A percentile compares a stretch with the other conserved stretches of the same genome.
Conservation (phyloP, 2,888 invertebrate genomes). For the Physocephala rufipes region DNA sequence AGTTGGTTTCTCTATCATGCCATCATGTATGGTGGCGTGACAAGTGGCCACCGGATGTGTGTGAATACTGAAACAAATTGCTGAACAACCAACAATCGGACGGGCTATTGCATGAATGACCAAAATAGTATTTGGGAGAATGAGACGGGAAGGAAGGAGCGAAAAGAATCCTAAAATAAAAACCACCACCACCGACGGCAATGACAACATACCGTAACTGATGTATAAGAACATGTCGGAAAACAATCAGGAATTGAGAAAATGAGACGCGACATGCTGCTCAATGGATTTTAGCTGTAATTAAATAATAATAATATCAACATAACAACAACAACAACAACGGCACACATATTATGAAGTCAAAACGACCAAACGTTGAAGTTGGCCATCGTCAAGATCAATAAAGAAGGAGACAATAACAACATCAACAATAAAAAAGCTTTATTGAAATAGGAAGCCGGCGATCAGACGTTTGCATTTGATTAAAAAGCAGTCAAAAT, state of each 20-base stretch:
- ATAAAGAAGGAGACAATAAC: neutral
- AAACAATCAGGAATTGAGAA: neutral
- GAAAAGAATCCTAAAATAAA: neutral
- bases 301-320: slow-evolving; percentile 24
- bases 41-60: slow-evolving; percentile 15
- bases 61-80: slow-evolving; percentile 25
- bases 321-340: neutral
- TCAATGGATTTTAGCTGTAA: slow-evolving; percentile 19
- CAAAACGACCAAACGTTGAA: neutral
- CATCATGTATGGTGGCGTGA: neutral
- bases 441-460: neutral
- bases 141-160: neutral
- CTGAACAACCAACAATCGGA: neutral
- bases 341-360: neutral
- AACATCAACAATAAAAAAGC: neutral
- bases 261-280: slow-evolving; percentile 17
- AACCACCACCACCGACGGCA: neutral
- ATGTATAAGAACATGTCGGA: neutral
- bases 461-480: neutral
- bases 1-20: too few species aligned
- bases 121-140: neutral
- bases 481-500: neutral
- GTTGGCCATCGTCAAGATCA: neutral
- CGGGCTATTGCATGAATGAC: too few species aligned
- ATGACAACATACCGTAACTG: neutral